Conservation (phyloP, 2,113 vertebrate species). For the Plecotus auritus region DNA sequence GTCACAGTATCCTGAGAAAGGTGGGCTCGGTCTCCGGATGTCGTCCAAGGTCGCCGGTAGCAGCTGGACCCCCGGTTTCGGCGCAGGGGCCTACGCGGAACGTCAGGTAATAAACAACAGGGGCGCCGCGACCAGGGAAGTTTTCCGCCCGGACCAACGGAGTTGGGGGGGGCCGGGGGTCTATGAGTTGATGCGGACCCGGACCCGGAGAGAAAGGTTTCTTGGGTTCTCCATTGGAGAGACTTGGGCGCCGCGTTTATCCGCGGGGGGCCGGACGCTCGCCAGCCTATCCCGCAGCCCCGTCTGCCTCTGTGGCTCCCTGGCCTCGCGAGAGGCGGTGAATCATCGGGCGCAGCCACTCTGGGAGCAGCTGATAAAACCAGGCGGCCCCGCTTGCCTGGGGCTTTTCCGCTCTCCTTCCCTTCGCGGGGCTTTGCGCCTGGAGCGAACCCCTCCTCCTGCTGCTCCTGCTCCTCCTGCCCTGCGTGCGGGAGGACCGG, state of each 20-base stretch:
- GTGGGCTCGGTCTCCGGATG: conserved; percentile 22
- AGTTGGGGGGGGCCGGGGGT: no score
- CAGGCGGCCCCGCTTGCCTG: fast-evolving
- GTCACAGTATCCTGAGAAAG: conserved; percentile 5
- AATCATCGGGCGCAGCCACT: background rate
- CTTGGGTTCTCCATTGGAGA: background rate
- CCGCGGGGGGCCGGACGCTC: fast-evolving
- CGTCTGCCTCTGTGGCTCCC: fast-evolving
- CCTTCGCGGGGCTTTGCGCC: background rate
- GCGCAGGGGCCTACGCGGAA: background rate
- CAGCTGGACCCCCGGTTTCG: background rate
- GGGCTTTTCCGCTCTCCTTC: background rate
- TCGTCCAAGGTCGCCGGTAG: background rate
- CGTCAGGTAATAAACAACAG: conserved; percentile 43
- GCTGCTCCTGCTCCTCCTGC: background rate
- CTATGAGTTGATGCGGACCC: background rate
- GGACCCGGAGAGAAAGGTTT: background rate
- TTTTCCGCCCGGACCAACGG: background rate
- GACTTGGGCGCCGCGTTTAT: background rate
- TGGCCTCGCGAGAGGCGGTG: background rate
- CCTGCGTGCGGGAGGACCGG: background rate
- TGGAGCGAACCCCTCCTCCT: background rate
- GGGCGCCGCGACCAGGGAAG: no score
- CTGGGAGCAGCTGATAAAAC: background rate
- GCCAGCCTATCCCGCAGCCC: no score